Evolutionary conservation across 1,140 invertebrate species (phyloP), one percentile per base, ranked within the genome.

Genomic region (Drosophila nannoptera): DNA sequence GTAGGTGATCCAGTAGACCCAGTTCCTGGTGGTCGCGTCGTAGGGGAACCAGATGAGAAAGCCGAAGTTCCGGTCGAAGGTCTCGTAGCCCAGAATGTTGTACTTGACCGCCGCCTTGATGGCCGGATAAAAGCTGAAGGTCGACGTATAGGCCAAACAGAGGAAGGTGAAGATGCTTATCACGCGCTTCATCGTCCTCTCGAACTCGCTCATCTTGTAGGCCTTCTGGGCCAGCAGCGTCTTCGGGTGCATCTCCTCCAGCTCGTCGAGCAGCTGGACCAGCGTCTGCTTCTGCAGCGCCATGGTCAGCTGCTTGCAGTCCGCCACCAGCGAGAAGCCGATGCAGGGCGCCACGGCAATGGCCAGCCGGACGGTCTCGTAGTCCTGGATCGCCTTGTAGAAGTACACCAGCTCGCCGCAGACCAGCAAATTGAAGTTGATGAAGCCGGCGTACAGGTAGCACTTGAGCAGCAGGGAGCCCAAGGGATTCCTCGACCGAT

Each of bases 31-130:
- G 0, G 82, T 88, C 0, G 82, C 72, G 53, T 88, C 70, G 14
- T 73, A 88, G 9, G 87, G 87, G 53, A 88, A 88, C 87, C 87
- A 88, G 31, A 88, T 87, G 29, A 81, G 61, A 16, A 88, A 88
- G 0, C 87, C 87, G 8, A 88, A 87, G 2, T 80, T 78, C 0
- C 83, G 65, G 45, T 88, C 87, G 11, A 86, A 88, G 14, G 69
- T 81, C 0, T 82, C 73, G 11, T 75, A 87, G 22, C 77, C 77
- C 5, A 88, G 29, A 0, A 88, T 73, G 11, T 83, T 78, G 4
- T 49, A 88, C 12, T 83, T 77, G 4, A 88, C 65, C 0, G 74
- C 9, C 0, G 80, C 77, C 62, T 88, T 88, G 8, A 87, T 45
- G 7, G 77, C 74, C 38, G 87, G 87, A 55, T 87, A 88, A 6